Conservation (phyloP, 2,888 invertebrate species). For the Chesias legatella region DNA sequence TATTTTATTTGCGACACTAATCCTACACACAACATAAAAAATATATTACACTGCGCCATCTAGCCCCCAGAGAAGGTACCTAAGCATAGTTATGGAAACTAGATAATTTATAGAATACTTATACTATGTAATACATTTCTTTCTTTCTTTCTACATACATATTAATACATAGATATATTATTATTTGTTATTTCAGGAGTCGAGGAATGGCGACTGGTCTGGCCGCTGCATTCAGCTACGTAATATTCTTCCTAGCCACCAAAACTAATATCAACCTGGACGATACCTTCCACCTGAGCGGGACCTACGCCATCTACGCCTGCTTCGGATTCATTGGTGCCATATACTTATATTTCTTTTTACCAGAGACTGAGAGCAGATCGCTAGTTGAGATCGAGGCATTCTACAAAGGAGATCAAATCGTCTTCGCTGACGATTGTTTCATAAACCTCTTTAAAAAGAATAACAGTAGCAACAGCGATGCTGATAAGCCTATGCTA, state of each 20-base stretch:
- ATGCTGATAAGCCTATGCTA: slow-evolving; percentile 59
- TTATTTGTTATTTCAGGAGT: slow-evolving; percentile 57
- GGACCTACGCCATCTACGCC: slow-evolving; percentile 72
- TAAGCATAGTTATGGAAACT: too few species aligned
- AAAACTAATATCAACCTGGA: slow-evolving; percentile 79
- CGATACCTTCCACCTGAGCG: slow-evolving; percentile 64
- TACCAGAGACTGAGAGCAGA: slow-evolving; percentile 79
- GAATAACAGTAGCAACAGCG: slow-evolving; percentile 41
- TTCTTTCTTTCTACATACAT: too few species aligned
- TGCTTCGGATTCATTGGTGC: slow-evolving; percentile 66
- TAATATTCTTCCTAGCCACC: slow-evolving; percentile 68
- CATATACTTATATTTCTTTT: slow-evolving; percentile 70
- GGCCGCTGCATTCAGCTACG: slow-evolving; percentile 74
- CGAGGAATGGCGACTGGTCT: slow-evolving; percentile 75
- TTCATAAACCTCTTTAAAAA: slow-evolving; percentile 63
- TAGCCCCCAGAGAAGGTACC: too few species aligned
- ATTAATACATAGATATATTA: not conserved
- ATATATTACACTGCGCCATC: too few species aligned
- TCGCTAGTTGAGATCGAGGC: slow-evolving; percentile 75
- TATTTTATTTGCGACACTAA: too few species aligned
- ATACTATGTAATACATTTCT: too few species aligned
- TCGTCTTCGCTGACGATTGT: slow-evolving; percentile 66
- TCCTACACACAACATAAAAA: too few species aligned
- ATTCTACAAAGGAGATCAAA: slow-evolving; percentile 60
- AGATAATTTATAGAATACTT: too few species aligned